phyloP scores from a whole-genome alignment of 2,888 invertebrate species.

The Dolichopus griseipennis region DNA sequence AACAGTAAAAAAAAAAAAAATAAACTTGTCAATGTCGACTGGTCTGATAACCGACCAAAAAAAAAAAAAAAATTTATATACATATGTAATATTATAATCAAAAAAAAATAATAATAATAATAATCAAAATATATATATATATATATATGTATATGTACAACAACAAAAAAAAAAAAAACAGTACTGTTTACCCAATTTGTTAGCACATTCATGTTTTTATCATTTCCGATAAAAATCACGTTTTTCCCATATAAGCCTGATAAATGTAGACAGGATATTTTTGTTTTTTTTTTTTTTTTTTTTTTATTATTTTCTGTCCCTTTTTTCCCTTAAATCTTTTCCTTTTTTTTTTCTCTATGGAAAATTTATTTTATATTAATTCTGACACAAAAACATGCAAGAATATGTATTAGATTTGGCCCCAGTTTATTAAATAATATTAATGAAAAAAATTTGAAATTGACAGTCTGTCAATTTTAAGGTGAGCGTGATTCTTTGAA shows the following conservation, averaged over 20 bases:
- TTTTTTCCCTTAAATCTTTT: not conserved
- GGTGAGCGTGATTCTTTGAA: no score
- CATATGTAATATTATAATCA: not conserved
- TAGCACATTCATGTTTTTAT: slow-evolving; percentile 7
- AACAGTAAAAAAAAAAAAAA: not conserved
- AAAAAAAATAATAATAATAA: not conserved
- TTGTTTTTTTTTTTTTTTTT: not conserved
- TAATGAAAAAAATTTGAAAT: no score
- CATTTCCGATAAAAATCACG: slow-evolving; percentile 10
- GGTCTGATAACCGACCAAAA: not conserved
- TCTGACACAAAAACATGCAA: not conserved
- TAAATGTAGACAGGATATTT: slow-evolving; percentile 6
- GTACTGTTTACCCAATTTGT: slow-evolving; percentile 6
- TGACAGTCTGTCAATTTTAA: no score
- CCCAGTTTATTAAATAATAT: no score
- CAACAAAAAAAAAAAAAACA: not conserved
- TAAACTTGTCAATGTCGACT: slow-evolving; percentile 1
- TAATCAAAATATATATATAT: no score
- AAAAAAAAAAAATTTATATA: not conserved
- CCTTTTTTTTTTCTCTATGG: not conserved
- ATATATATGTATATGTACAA: not conserved
- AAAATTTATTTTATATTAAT: not conserved
- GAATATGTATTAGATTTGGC: no score
- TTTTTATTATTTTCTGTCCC: not conserved
- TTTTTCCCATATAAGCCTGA: slow-evolving; percentile 3